These are phyloP conservation scores for Melinaea menophilus DNA, from an alignment of 2,888 invertebrate species.

Conservation along the genomic window DNA sequence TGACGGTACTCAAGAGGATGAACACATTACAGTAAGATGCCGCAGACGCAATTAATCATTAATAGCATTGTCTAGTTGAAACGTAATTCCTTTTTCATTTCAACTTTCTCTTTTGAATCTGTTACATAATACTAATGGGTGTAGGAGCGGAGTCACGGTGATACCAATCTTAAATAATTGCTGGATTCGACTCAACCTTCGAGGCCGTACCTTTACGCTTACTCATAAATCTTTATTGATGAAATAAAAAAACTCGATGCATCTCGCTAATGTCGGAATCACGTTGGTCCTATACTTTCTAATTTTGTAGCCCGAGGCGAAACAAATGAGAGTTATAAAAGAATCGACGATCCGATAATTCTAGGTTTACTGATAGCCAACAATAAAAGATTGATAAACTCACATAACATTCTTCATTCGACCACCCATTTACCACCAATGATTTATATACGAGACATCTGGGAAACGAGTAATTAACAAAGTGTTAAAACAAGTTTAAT, in stretches of 20 bases:
- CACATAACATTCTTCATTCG: conserved; percentile 16
- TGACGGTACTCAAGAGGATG: too few species aligned
- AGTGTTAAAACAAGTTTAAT: conserved; percentile 44
- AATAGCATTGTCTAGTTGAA: conserved; percentile 33
- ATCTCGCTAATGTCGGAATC: conserved; percentile 42
- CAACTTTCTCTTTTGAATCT: conserved; percentile 55
- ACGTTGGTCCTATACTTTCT: conserved; percentile 58
- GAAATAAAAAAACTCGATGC: conserved; percentile 47
- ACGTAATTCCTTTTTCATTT: conserved; percentile 41
- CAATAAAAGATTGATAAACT: conserved; percentile 29
- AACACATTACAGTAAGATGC: not conserved
- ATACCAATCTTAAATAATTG: conserved; percentile 55
- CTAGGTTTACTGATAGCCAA: conserved; percentile 39
- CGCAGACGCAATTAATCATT: not conserved
- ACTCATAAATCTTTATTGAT: conserved; percentile 67
- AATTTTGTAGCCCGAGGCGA: conserved; percentile 69
- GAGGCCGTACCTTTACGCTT: conserved; percentile 45
- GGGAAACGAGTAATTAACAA: conserved; percentile 31
- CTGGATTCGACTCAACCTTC: conserved; percentile 42
- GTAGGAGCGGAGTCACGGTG: conserved; percentile 42
- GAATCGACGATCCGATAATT: conserved; percentile 51
- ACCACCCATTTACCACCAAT: conserved; percentile 24
- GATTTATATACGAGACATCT: conserved; percentile 21
- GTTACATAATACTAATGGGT: conserved; percentile 40
- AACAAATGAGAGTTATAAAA: conserved; percentile 63